These are phyloP conservation scores for Notarius lentiginosus DNA, from an alignment of 2,113 vertebrate species.

Conservation along the genomic window DNA sequence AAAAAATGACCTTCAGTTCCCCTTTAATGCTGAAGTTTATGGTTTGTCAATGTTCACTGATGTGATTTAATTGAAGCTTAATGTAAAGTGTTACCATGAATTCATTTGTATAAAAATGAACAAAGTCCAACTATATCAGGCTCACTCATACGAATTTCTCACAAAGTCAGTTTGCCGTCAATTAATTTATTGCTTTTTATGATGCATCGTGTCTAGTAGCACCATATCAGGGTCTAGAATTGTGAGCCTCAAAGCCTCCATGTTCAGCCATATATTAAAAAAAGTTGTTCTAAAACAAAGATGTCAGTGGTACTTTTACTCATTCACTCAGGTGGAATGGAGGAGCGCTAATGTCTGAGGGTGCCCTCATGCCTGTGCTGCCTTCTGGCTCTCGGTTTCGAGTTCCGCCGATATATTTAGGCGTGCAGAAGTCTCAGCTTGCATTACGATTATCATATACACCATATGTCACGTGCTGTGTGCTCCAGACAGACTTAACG, in stretches of 20 bases:
- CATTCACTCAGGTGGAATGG: not conserved
- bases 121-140: no score
- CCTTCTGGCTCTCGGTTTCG: not conserved
- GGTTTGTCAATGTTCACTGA: not conserved
- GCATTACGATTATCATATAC: conserved; percentile 29
- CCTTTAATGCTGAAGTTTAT: not conserved
- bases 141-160: not conserved
- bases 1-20: no score
- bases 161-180: not conserved
- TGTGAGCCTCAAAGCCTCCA: not conserved
- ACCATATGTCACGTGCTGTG: conserved; percentile 40
- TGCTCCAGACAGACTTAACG: conserved; percentile 20
- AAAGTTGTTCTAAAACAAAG: not conserved
- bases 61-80: not conserved
- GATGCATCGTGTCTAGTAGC: not conserved
- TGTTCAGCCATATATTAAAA: not conserved
- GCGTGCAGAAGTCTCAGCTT: not conserved
- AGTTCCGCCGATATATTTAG: not conserved
- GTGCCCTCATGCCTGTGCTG: not conserved
- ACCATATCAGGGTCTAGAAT: not conserved
- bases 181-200: not conserved
- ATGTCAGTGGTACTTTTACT: not conserved
- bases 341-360: not conserved
- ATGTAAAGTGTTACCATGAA: no score
- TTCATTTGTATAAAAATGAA: no score